phyloP scores from a whole-genome alignment of 2,888 invertebrate species.

The Venusia cambrica region DNA sequence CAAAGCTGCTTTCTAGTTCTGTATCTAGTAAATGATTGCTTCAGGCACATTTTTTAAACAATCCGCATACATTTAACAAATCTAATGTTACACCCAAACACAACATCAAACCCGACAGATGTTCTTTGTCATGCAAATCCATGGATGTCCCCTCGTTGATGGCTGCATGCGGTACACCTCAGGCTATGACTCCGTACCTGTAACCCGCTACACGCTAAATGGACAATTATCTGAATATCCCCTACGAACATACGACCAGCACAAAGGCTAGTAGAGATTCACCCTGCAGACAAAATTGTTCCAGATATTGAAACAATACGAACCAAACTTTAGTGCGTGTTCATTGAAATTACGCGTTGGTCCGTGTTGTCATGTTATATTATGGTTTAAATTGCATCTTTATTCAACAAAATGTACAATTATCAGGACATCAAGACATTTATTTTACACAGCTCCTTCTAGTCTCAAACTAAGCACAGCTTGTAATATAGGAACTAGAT shows the following conservation, averaged over 20 bases:
- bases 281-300: conserved; percentile 31
- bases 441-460: too few relatives aligned
- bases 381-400: too few relatives aligned
- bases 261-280: conserved; percentile 46
- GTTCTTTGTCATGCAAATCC: conserved; percentile 69
- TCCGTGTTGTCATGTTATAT: too few relatives aligned
- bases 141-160: conserved; percentile 46
- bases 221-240: conserved; percentile 60
- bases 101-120: conserved; percentile 41
- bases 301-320: conserved; percentile 13
- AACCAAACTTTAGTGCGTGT: conserved; percentile 8
- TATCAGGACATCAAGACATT: too few relatives aligned
- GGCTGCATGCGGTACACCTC: conserved; percentile 56
- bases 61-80: conserved; percentile 42
- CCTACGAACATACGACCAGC: conserved; percentile 29
- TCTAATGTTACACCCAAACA: conserved; percentile 48
- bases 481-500: too few relatives aligned
- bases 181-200: conserved; percentile 61
- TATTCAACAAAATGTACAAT: too few relatives aligned
- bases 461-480: too few relatives aligned
- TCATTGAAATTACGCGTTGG: too few relatives aligned
- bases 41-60: too few relatives aligned
- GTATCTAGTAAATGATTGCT: too few relatives aligned
- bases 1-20: too few relatives aligned
- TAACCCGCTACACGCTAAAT: conserved; percentile 64